These are phyloP conservation scores for Stenchaetothrips biformis DNA, from an alignment of 2,888 invertebrate genomes.

Conservation along the genomic window DNA sequence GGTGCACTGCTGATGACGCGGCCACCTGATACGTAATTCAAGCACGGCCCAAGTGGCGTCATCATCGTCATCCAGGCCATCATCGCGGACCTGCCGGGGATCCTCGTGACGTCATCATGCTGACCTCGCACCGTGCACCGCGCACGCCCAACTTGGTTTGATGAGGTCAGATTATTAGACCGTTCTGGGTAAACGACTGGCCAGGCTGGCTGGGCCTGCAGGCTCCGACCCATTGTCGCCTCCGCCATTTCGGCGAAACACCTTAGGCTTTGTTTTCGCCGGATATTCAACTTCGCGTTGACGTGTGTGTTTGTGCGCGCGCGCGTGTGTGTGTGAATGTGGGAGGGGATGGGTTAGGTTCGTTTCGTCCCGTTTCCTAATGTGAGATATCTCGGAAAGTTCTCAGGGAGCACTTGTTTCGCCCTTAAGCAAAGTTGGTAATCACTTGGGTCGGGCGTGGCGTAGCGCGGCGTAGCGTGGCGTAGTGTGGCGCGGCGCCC, in stretches of 20 bases:
- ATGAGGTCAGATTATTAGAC: no score
- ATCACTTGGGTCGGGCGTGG: neutral
- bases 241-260: no score
- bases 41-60: neutral
- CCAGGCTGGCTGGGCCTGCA: neutral
- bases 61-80: neutral
- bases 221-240: neutral
- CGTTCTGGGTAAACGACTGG: neutral
- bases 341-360: neutral
- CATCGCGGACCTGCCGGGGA: neutral
- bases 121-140: no score
- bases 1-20: neutral
- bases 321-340: no score
- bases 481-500: neutral
- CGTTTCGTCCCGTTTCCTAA: constrained; percentile 15
- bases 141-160: no score
- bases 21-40: neutral
- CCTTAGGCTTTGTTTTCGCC: no score
- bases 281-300: no score
- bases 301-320: no score
- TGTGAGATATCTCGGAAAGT: constrained; percentile 23
- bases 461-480: neutral
- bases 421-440: neutral
- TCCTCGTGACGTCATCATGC: no score
- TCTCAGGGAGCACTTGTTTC: neutral